A percentile compares a stretch with the other conserved stretches of the same genome.
Conservation (phyloP, 2,888 invertebrate genomes). For the Linnaemya tessellans region DNA sequence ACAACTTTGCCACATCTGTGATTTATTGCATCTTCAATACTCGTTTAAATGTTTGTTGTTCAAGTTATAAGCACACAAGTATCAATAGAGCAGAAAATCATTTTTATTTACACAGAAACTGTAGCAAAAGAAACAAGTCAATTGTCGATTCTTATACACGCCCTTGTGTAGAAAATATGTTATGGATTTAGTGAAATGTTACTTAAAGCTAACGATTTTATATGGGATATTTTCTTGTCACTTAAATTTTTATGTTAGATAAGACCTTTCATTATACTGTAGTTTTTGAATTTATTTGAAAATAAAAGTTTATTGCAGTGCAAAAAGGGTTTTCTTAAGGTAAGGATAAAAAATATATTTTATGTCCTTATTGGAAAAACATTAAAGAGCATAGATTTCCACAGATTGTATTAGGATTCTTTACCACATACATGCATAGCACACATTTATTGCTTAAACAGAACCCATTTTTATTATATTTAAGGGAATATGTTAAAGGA, state of each 20-base stretch:
- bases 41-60: background rate
- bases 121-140: background rate
- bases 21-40: constrained; percentile 49
- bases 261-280: background rate
- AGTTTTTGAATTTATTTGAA: background rate
- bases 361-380: background rate
- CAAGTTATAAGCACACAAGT: background rate
- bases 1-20: constrained; percentile 56
- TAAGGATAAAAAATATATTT: background rate
- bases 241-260: background rate
- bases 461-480: too few species aligned
- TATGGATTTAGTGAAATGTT: constrained; percentile 4
- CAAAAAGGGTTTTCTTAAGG: background rate
- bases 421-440: background rate
- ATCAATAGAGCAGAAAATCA: background rate
- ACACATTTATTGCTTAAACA: too few species aligned
- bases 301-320: background rate
- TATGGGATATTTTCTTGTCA: background rate
- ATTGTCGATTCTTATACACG: constrained; percentile 6
- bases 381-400: background rate
- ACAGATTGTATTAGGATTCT: background rate
- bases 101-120: background rate
- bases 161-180: background rate
- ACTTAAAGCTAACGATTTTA: background rate
- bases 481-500: too few species aligned